Conservation (phyloP, 1,140 invertebrate genomes). For the Diuraphis noxia region DNA sequence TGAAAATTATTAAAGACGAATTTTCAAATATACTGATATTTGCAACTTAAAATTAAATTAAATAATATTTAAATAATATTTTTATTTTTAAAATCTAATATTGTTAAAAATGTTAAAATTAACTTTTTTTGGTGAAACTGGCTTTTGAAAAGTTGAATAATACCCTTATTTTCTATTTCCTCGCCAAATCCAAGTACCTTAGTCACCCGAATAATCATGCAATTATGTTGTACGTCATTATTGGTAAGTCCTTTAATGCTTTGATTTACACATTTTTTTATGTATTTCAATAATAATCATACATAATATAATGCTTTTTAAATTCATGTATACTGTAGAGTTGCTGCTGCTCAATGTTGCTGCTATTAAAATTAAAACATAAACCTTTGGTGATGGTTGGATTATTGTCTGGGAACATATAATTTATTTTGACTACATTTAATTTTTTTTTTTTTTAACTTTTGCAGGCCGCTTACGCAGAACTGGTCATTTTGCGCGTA, state of each 20-base stretch:
- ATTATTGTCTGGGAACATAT: background rate
- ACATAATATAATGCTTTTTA: conserved; percentile 42
- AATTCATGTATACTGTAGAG: conserved; percentile 28
- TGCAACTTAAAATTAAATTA: background rate
- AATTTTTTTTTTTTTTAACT: conserved; percentile 16
- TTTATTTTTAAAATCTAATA: background rate
- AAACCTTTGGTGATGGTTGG: conserved; percentile 15
- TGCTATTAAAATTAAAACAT: conserved; percentile 28
- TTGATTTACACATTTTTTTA: background rate
- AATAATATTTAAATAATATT: background rate
- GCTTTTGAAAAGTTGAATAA: background rate
- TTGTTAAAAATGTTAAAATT: background rate
- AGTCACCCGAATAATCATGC: conserved; percentile 1
- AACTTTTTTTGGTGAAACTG: background rate
- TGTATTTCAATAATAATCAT: background rate
- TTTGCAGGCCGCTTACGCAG: conserved; percentile 56
- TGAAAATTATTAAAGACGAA: background rate
- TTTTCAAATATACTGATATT: background rate
- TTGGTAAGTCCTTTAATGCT: conserved; percentile 36
- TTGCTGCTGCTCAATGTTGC: conserved; percentile 40
- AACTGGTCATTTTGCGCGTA: conserved; percentile 58
- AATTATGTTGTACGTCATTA: background rate
- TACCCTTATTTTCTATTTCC: background rate
- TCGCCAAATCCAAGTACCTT: background rate
- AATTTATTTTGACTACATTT: background rate